Conservation (phyloP, 2,888 invertebrate genomes). For the Cremastinae sp. region DNA sequence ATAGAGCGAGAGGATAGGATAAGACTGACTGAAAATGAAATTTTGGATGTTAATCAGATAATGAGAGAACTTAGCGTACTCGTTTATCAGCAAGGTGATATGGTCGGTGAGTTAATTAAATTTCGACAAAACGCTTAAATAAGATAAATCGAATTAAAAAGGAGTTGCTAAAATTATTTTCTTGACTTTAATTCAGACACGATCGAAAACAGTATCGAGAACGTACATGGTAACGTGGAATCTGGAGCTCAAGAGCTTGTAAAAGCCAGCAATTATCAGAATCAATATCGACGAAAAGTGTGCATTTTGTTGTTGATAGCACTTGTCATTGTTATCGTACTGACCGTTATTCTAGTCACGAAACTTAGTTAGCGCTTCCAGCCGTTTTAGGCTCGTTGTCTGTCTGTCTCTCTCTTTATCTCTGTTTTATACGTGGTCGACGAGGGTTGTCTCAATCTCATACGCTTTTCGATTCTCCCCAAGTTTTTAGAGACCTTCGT, state of each 20-base stretch:
- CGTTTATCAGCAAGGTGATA: conserved; percentile 87
- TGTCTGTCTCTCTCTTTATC: conserved; percentile 59
- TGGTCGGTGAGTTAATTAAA: conserved; percentile 84
- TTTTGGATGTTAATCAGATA: conserved; percentile 91
- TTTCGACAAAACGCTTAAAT: background rate
- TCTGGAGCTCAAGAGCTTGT: conserved; percentile 89
- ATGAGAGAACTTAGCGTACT: conserved; percentile 88
- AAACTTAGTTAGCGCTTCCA: conserved; percentile 78
- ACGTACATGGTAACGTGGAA: conserved; percentile 88
- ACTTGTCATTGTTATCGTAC: conserved; percentile 85
- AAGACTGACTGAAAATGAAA: conserved; percentile 89
- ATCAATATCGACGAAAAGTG: conserved; percentile 88
- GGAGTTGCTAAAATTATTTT: background rate
- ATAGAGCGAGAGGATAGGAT: conserved; percentile 91
- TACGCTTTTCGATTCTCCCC: conserved; percentile 43
- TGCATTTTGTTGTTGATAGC: conserved; percentile 87
- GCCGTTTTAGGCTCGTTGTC: conserved; percentile 64
- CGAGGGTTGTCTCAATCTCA: conserved; percentile 55
- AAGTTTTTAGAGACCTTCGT: conserved; percentile 29
- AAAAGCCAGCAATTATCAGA: conserved; percentile 91
- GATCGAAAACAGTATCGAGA: conserved; percentile 91
- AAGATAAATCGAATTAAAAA: conserved; percentile 82
- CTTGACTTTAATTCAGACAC: conserved; percentile 84
- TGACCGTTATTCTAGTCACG: conserved; percentile 85
- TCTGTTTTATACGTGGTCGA: conserved; percentile 43